These are phyloP conservation scores for Thymallus thymallus DNA, from an alignment of 2,113 vertebrate genomes.

Conservation along the genomic window DNA sequence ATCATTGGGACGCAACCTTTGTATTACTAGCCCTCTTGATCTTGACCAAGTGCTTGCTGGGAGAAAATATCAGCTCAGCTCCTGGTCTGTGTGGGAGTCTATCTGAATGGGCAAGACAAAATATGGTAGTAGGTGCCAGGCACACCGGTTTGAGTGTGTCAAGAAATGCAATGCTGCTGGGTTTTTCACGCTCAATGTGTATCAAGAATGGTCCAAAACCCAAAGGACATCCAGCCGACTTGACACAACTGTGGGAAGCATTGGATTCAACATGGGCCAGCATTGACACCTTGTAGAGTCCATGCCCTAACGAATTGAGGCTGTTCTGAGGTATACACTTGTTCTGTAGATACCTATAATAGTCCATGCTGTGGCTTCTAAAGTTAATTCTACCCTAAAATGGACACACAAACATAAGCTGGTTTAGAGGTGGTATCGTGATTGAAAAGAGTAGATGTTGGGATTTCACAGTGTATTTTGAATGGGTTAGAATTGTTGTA, in stretches of 20 bases:
- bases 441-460: not conserved
- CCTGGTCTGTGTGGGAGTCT: slow-evolving; percentile 1
- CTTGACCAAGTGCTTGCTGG: slow-evolving; percentile 11
- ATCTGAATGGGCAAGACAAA: not conserved
- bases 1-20: not conserved
- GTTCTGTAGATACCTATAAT: not conserved
- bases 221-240: no score
- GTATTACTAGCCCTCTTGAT: not conserved
- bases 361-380: not conserved
- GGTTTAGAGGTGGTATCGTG: not conserved
- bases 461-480: not conserved
- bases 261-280: no score
- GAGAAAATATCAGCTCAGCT: slow-evolving; percentile 21
- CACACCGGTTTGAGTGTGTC: no score
- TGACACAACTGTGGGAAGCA: no score
- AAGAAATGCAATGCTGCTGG: no score
- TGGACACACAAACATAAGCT: not conserved
- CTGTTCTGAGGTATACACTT: no score
- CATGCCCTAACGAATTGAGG: no score
- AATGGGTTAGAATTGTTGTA: slow-evolving; percentile 1
- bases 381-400: not conserved
- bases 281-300: no score
- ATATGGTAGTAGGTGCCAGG: no score
- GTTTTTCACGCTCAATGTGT: no score
- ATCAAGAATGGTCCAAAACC: no score